A percentile compares a stretch with the other conserved stretches of the same genome.
These are phyloP conservation scores for Salminus brasiliensis DNA, from an alignment of 2,113 vertebrate genomes.

Conservation along the genomic window DNA sequence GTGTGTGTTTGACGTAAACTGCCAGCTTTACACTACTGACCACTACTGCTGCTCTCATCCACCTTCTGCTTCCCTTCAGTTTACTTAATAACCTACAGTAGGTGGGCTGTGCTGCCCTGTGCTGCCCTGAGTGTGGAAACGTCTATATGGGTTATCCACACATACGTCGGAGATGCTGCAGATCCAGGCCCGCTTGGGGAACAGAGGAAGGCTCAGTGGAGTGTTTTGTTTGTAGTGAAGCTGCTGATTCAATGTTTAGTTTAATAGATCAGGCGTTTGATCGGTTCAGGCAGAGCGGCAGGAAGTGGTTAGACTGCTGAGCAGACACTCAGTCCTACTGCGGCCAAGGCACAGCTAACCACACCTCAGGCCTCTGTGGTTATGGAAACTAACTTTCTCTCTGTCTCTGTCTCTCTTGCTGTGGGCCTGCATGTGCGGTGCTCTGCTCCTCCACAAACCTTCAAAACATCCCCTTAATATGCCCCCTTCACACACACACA, in stretches of 20 bases:
- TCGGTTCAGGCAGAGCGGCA: slow-evolving; percentile 65
- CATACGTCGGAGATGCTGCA: background rate
- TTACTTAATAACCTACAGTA: background rate
- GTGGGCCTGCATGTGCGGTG: background rate
- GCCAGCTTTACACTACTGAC: no score
- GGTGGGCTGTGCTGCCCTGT: background rate
- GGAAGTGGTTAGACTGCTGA: slow-evolving; percentile 72
- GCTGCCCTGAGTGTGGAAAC: background rate
- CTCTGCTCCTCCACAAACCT: slow-evolving; percentile 36
- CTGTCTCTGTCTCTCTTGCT: slow-evolving; percentile 36
- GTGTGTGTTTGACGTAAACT: no score
- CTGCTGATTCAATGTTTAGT: slow-evolving; percentile 46
- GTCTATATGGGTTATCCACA: background rate
- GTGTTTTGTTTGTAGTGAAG: slow-evolving; percentile 31
- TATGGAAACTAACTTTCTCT: slow-evolving; percentile 54
- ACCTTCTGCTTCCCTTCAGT: background rate
- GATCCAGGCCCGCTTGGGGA: background rate
- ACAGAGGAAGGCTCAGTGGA: background rate
- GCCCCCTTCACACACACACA: slow-evolving; percentile 23
- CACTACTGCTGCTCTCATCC: background rate
- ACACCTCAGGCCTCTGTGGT: slow-evolving; percentile 65
- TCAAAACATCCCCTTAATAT: slow-evolving; percentile 16
- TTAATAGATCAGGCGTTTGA: slow-evolving; percentile 58
- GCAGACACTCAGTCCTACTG: slow-evolving; percentile 71
- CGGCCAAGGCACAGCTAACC: slow-evolving; percentile 66